Conservation (phyloP, 2,888 invertebrate genomes). For the Cerastis leucographa region DNA sequence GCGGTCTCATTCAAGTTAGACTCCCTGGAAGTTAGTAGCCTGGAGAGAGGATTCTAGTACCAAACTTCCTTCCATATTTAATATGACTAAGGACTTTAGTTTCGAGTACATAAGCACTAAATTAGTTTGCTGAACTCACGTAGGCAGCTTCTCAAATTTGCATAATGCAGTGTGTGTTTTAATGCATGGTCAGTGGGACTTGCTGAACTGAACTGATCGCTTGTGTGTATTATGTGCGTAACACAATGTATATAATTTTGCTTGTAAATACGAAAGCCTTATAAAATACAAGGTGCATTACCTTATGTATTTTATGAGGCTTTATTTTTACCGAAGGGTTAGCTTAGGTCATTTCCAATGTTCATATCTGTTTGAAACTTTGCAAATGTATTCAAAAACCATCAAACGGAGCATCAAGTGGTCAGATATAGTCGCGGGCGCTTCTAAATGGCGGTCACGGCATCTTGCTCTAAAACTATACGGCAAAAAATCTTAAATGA, state of each 20-base stretch:
- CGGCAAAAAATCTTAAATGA: not conserved
- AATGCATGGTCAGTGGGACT: conserved; percentile 30
- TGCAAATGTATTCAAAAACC: not conserved
- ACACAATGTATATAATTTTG: not conserved
- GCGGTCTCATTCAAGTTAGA: conserved; percentile 4
- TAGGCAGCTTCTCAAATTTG: conserved; percentile 27
- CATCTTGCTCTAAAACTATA: not conserved
- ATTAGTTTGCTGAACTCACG: conserved; percentile 44
- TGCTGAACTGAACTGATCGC: not conserved
- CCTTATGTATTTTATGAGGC: not conserved
- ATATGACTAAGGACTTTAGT: conserved; percentile 46
- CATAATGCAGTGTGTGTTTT: conserved; percentile 43
- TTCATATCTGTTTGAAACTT: not conserved
- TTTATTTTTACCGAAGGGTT: not conserved
- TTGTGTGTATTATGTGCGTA: conserved; percentile 13
- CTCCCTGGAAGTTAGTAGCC: conserved; percentile 20
- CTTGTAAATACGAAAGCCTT: not conserved
- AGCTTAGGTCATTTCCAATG: not conserved
- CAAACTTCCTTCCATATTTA: conserved; percentile 42
- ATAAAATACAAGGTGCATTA: not conserved
- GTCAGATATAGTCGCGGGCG: not conserved
- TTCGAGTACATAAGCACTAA: conserved; percentile 30
- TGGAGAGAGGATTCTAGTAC: conserved; percentile 2
- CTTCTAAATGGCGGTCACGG: not conserved
- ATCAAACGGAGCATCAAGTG: not conserved